Base-by-base conservation (phyloP, 2,113 vertebrate genomes). In the Lasiurus cinereus region DNA sequence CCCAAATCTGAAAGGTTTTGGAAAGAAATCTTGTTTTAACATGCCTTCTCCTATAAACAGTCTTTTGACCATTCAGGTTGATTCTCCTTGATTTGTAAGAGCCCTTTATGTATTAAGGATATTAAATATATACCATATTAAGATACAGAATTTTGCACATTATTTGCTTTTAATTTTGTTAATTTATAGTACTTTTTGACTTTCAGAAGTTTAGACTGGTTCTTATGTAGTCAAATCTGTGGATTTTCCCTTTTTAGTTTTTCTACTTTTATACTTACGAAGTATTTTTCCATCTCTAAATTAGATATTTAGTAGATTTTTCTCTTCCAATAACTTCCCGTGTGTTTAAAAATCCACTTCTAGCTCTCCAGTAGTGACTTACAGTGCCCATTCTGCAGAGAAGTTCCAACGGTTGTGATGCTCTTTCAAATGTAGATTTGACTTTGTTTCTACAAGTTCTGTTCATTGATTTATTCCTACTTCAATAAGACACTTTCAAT, bases 261-360 rank as follows among this genome's bases (percentile, higher is more conserved):
- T 87, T 74, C 13, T 22, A n/a, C 59, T 76, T 70, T 82, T 73
- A 31, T 83, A 82, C 21, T 59, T 16, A 22, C 66, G 5, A 29
- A 83, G 3, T 86, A 59, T n/a, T 90, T 92, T 93, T 86, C 39
- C 19, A 36, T 90, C 36, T 93, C 54, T 11, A 78, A 64, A 66
- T 84, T 87, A 27, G 39, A 27, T 90, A 73, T 50, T 74, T 82
- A 82, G 50, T 67, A 67, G 39, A 69, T 94, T 74, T 73, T 59
- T 78, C 5, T 92, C 24, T 83, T 73, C 13, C 29, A 54, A 24
- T 56, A 29, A 93, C 74, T 93, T 90, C 6, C 39, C 19, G 3
- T 54, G 6, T 52, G 88, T 94, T 48, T 39, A 72, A 85, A 72
- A 72, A 22, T 66, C 15, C 22, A 27, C 64, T 22, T 36, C 4